Evolutionary conservation across 2,888 invertebrate species (phyloP).

Genomic region (Trissolcus brochymenae): DNA sequence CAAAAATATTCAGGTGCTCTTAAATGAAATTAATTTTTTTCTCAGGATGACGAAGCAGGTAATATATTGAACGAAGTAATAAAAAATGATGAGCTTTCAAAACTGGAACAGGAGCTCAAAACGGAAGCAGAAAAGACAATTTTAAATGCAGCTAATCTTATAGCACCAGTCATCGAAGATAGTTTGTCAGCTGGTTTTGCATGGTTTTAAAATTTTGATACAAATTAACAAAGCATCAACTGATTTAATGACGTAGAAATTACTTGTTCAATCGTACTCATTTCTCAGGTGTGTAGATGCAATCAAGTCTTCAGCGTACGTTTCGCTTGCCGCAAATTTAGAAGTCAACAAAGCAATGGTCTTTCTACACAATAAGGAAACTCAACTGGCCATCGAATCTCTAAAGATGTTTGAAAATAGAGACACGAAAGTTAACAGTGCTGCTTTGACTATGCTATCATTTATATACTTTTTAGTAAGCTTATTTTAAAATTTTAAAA

Average conservation of each 20-base stretch:
- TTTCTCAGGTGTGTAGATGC: constrained; percentile 92
- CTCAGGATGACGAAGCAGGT: constrained; percentile 78
- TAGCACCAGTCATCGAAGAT: constrained; percentile 88
- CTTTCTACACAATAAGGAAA: constrained; percentile 88
- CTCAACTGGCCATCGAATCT: constrained; percentile 88
- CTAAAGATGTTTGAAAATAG: constrained; percentile 91
- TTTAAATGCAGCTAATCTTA: constrained; percentile 91
- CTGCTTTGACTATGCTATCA: constrained; percentile 90
- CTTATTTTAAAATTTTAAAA: background rate
- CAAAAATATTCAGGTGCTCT: too few species aligned
- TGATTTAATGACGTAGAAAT: background rate
- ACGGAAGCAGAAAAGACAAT: constrained; percentile 88
- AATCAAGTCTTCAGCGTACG: constrained; percentile 92
- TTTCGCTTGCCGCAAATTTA: constrained; percentile 88
- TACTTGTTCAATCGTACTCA: background rate
- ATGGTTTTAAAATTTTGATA: constrained; percentile 63
- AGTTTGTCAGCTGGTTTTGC: constrained; percentile 80
- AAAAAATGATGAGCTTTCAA: constrained; percentile 85
- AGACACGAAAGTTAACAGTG: constrained; percentile 88
- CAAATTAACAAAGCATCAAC: background rate
- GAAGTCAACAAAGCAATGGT: constrained; percentile 94
- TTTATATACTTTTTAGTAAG: constrained; percentile 87
- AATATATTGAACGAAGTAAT: constrained; percentile 84
- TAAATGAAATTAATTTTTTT: constrained; percentile 12
- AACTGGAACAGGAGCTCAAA: constrained; percentile 84